Evolutionary conservation across 1,140 invertebrate species (phyloP).

Genomic region (Zeugodacus cucurbitae): DNA sequence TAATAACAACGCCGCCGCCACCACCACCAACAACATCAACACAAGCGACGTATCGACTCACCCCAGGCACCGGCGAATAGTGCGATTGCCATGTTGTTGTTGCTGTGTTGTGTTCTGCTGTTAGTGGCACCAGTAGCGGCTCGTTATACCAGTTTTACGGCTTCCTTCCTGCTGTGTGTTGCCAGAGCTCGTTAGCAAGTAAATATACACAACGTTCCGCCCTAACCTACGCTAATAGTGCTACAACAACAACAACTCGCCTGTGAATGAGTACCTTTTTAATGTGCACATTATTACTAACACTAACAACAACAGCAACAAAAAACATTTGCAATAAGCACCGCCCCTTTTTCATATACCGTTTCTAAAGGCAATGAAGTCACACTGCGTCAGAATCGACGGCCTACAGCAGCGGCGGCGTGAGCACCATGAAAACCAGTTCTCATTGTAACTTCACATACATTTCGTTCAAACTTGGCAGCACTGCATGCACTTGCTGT

Average conservation of each 20-base stretch:
- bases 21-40: neutral
- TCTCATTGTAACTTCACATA: neutral
- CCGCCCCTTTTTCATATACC: neutral
- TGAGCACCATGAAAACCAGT: neutral
- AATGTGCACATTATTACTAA: neutral
- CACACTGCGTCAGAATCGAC: neutral
- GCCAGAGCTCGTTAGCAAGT: constrained; percentile 29
- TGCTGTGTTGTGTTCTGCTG: constrained; percentile 29
- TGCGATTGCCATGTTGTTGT: constrained; percentile 14
- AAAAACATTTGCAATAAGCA: neutral
- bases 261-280: neutral
- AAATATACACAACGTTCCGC: constrained; percentile 46
- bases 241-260: neutral
- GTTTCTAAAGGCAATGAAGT: constrained; percentile 1
- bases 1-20: neutral
- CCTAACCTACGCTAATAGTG: constrained; percentile 65
- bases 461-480: neutral
- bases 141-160: constrained; percentile 59
- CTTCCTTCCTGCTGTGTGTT: constrained; percentile 44
- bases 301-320: neutral
- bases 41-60: neutral
- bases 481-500: neutral
- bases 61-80: constrained; percentile 2
- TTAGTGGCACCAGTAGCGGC: constrained; percentile 18
- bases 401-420: neutral